Conservation (phyloP, 2,888 invertebrate species). For the Therioaphis trifolii region DNA sequence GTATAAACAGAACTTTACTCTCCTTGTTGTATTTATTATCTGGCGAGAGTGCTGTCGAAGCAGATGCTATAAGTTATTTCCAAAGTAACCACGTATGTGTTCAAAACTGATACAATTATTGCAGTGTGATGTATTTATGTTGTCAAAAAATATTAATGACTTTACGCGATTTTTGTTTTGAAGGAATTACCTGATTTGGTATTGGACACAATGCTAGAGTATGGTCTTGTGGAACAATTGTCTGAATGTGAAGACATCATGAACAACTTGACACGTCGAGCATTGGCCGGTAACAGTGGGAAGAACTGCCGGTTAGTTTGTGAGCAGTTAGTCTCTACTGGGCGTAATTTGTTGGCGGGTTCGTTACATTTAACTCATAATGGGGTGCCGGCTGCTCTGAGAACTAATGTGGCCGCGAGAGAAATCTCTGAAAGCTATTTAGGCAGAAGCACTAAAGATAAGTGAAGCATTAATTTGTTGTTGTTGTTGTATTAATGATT, state of each 20-base stretch:
- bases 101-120: background rate
- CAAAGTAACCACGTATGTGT: conserved; percentile 35
- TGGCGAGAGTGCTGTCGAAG: conserved; percentile 53
- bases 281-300: conserved; percentile 48
- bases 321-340: conserved; percentile 38
- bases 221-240: conserved; percentile 54
- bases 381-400: conserved; percentile 42
- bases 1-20: conserved; percentile 34
- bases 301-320: conserved; percentile 52
- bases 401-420: conserved; percentile 46
- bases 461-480: conserved; percentile 1
- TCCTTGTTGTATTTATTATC: conserved; percentile 52
- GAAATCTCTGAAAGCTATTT: conserved; percentile 57
- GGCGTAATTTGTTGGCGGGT: conserved; percentile 43
- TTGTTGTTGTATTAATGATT: background rate
- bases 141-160: background rate
- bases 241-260: conserved; percentile 43
- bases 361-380: conserved; percentile 43
- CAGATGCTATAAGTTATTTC: conserved; percentile 42
- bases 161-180: background rate
- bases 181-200: conserved; percentile 55
- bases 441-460: conserved; percentile 47
- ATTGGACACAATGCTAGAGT: conserved; percentile 58
- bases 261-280: conserved; percentile 32
- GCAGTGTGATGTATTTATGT: background rate